phyloP scores from a whole-genome alignment of 1,140 invertebrate species.

The Bombus difficillimus region DNA sequence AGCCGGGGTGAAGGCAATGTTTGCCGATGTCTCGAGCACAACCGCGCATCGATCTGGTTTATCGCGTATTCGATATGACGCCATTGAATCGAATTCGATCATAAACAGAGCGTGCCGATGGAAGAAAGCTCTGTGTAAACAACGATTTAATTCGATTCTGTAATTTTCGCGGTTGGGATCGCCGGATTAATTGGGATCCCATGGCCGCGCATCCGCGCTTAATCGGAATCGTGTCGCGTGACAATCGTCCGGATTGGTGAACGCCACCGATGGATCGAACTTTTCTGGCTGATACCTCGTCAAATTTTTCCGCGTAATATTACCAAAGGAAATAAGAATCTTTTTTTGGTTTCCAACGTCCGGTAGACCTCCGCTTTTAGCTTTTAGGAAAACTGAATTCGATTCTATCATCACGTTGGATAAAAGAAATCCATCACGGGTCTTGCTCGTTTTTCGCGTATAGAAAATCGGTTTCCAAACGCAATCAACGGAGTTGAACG shows the following conservation, averaged over 20 bases:
- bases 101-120: slow-evolving; percentile 56
- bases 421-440: background rate
- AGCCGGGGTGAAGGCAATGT: slow-evolving; percentile 44
- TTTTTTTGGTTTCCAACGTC: background rate
- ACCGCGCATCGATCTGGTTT: background rate
- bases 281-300: background rate
- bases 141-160: slow-evolving; percentile 65
- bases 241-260: background rate
- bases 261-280: background rate
- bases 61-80: slow-evolving; percentile 13
- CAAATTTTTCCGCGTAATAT: background rate
- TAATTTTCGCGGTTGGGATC: slow-evolving; percentile 50
- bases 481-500: slow-evolving; percentile 9
- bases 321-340: background rate
- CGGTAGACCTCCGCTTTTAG: background rate
- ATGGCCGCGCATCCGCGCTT: background rate
- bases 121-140: slow-evolving; percentile 66
- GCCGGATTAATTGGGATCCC: slow-evolving; percentile 46
- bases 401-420: slow-evolving; percentile 5
- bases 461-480: slow-evolving; percentile 9
- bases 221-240: slow-evolving; percentile 32
- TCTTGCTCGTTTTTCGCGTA: background rate
- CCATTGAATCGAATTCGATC: slow-evolving; percentile 65
- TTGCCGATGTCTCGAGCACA: slow-evolving; percentile 41
- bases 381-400: background rate